Evolutionary conservation across 2,888 invertebrate genomes (phyloP).

Genomic region (Pseudococcus jackbeardsleyi): DNA sequence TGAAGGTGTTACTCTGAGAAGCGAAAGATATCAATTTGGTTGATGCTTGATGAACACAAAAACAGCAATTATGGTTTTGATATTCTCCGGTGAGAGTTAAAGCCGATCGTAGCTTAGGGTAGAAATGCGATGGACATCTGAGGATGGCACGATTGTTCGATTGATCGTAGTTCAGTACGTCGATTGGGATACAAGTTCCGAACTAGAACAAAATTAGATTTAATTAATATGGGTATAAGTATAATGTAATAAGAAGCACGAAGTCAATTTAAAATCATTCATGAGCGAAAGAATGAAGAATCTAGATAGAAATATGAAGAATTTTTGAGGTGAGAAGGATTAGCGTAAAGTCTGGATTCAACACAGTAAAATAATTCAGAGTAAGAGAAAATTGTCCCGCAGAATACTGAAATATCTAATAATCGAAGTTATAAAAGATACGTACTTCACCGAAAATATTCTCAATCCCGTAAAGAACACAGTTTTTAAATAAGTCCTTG

Average conservation of each 20-base stretch:
- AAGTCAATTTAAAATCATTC: background rate
- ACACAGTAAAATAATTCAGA: too few relatives aligned
- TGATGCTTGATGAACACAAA: conserved; percentile 73
- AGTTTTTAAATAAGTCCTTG: conserved; percentile 49
- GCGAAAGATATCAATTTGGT: conserved; percentile 70
- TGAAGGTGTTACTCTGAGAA: conserved; percentile 65
- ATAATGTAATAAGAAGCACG: background rate
- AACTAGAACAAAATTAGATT: conserved; percentile 67
- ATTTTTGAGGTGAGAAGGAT: too few relatives aligned
- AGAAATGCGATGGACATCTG: conserved; percentile 73
- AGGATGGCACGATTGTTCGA: conserved; percentile 72
- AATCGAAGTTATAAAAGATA: background rate
- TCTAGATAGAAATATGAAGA: background rate
- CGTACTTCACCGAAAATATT: conserved; percentile 57
- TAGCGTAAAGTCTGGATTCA: too few relatives aligned
- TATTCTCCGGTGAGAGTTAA: conserved; percentile 73
- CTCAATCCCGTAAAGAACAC: conserved; percentile 50
- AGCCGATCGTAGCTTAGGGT: conserved; percentile 75
- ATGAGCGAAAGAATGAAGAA: background rate
- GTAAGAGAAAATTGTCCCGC: too few relatives aligned
- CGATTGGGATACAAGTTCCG: conserved; percentile 73
- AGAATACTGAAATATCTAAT: background rate
- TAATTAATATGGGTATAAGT: background rate
- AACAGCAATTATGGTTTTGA: conserved; percentile 73
- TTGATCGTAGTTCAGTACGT: conserved; percentile 74